Conservation (phyloP, 2,797 vertebrate species). For the Euphonia xanthogaster region DNA sequence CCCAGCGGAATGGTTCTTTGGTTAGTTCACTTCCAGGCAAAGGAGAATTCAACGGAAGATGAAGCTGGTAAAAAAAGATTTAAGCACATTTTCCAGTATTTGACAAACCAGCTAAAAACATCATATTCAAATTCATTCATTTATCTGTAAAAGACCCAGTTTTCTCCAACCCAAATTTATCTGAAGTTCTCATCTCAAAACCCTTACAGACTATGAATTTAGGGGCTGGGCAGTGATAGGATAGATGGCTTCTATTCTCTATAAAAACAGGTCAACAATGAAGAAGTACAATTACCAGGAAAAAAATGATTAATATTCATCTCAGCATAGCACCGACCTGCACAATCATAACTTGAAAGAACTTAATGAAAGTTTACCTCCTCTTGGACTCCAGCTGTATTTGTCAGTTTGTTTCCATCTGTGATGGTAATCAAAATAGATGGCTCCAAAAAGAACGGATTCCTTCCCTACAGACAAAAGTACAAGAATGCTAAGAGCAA, state of each 20-base stretch:
- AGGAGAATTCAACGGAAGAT: conserved; percentile 95
- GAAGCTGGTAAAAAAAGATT: conserved; percentile 82
- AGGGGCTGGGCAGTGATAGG: background rate
- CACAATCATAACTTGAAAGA: background rate
- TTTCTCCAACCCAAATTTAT: background rate
- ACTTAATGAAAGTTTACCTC: conserved; percentile 83
- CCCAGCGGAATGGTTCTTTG: conserved; percentile 99
- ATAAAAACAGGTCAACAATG: background rate
- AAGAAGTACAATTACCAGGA: background rate
- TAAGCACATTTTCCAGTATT: background rate
- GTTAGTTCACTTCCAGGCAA: conserved; percentile 97
- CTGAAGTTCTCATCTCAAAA: background rate
- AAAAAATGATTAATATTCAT: background rate
- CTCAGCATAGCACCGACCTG: background rate
- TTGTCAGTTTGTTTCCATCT: conserved; percentile 97
- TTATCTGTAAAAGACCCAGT: background rate
- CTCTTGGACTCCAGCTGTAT: conserved; percentile 91
- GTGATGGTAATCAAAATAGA: conserved; percentile 99
- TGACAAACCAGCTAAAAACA: background rate
- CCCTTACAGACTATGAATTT: background rate
- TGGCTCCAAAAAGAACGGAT: conserved; percentile 97
- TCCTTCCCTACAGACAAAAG: conserved; percentile 86
- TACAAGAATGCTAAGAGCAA: conserved; percentile 20
- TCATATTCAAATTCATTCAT: background rate
- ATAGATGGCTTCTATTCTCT: background rate